These are phyloP conservation scores for Poeciliopsis paucimaculata DNA, from an alignment of 2,797 vertebrate species.

Conservation along the genomic window DNA sequence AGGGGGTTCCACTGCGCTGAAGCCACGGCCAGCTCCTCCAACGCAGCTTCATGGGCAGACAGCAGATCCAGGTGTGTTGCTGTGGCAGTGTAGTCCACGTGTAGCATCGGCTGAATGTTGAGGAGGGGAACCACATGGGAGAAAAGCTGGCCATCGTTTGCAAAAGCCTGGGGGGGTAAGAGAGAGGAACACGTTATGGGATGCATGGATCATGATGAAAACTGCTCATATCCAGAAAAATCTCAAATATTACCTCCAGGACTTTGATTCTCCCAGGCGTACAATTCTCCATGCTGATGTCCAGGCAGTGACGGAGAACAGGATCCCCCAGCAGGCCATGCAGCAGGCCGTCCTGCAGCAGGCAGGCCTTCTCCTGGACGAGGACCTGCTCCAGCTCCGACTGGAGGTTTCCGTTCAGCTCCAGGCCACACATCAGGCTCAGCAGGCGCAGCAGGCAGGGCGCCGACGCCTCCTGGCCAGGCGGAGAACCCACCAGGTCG, in stretches of 20 bases:
- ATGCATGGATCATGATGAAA: neutral
- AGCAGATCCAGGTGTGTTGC: conserved; percentile 76
- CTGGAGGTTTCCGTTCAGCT: conserved; percentile 90
- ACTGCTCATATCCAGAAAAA: neutral
- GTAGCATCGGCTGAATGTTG: conserved; percentile 87
- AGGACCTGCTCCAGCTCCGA: conserved; percentile 88
- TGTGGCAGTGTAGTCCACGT: conserved; percentile 88
- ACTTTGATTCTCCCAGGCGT: conserved; percentile 84
- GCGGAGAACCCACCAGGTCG: conserved; percentile 24
- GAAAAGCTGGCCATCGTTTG: conserved; percentile 86
- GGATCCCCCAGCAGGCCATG: conserved; percentile 83
- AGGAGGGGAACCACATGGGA: conserved; percentile 82
- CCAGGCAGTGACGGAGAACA: conserved; percentile 86
- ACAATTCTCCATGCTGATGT: conserved; percentile 87
- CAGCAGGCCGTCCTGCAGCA: conserved; percentile 87
- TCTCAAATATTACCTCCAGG: conserved; percentile 83
- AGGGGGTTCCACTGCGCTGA: conserved; percentile 88
- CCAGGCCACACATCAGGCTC: conserved; percentile 84
- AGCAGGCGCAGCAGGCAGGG: conserved; percentile 85
- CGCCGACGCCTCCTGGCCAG: conserved; percentile 47
- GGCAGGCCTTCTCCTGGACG: conserved; percentile 81
- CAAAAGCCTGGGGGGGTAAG: conserved; percentile 80
- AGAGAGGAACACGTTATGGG: neutral
- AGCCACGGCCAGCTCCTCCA: conserved; percentile 77
- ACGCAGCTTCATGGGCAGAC: conserved; percentile 62